Evolutionary conservation across 2,797 vertebrate species (phyloP).

Genomic region (Ctenopoma kingsleyae): DNA sequence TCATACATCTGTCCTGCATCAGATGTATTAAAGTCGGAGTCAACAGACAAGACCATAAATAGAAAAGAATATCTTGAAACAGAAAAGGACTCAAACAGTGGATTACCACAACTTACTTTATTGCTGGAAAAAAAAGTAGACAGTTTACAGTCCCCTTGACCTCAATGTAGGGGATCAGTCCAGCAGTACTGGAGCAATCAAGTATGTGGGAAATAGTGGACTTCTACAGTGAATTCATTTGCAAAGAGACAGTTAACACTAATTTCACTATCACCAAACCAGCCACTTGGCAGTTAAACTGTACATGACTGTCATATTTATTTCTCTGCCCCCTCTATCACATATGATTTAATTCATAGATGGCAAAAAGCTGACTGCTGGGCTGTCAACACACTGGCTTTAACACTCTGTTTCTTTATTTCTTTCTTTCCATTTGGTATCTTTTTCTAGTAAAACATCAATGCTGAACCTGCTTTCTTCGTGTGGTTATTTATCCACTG

Average conservation of each 20-base stretch:
- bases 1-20: conserved; percentile 16
- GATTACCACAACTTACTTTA: conserved; percentile 13
- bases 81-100: conserved; percentile 10
- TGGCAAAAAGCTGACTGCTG: conserved; percentile 48
- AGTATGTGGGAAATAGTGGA: conserved; percentile 26
- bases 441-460: conserved; percentile 84
- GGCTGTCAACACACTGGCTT: conserved; percentile 68
- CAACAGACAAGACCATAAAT: conserved; percentile 4
- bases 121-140: conserved; percentile 17
- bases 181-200: conserved; percentile 34
- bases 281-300: conserved; percentile 37
- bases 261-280: conserved; percentile 32
- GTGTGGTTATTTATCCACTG: conserved; percentile 69
- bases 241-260: conserved; percentile 19
- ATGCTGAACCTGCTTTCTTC: conserved; percentile 59
- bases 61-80: conserved; percentile 11
- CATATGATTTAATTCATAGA: conserved; percentile 42
- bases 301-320: conserved; percentile 42
- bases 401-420: conserved; percentile 60
- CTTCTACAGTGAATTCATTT: conserved; percentile 26
- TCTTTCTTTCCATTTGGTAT: conserved; percentile 75
- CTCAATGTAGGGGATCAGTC: conserved; percentile 26
- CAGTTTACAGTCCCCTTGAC: conserved; percentile 25
- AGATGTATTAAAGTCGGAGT: conserved; percentile 22
- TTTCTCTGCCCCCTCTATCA: conserved; percentile 48